Base-by-base conservation (phyloP, 2,888 invertebrate genomes). In the Craniophora ligustri region DNA sequence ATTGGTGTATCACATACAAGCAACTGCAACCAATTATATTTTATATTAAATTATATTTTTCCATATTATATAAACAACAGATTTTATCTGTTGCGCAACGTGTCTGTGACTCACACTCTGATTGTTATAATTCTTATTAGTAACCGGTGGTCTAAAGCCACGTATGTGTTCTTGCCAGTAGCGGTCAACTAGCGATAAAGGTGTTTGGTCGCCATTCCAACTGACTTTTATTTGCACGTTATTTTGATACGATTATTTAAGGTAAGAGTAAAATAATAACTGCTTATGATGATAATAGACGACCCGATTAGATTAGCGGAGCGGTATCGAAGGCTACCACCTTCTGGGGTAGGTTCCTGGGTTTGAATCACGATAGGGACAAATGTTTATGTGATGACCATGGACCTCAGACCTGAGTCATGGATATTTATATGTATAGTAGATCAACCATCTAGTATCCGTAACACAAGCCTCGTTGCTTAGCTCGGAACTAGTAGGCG, bases 121-220 rank as follows among this genome's bases (percentile, higher is more conserved):
- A 38, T 7, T 38, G 5, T 28, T 8, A 26, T 10, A 26, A n/a
- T 0, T 26, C 26, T 26, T 26, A 26, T 26, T 26, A 1, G 3
- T 26, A 40, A 5, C 49, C 47, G 59, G 30, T 44, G 21, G 10
- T 51, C 11, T 39, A 31, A 36, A 16, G 32, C 45, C 72, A 71
- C 66, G 68, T 72, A 51, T 53, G 36, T 50, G 57, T 28, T 57
- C 38, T 47, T 36, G 48, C 39, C 64, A 45, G 53, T 6, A 42
- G 15, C 32, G 23, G 19, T 41, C 7, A 53, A 8, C 18, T 38
- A n/a, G 41, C 39, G 72, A 72, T 72, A 72, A 64, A 47, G 38
- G 26, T 39, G 48, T 36, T 57, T 38, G 63, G 72, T 61, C 72
- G 57, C 18, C 34, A 31, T 32, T 49, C 47, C 36, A 55, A 34